Evolutionary conservation across 2,797 vertebrate species (phyloP), one percentile per base, ranked within the genome.

Genomic region (Brachymystax lenok): DNA sequence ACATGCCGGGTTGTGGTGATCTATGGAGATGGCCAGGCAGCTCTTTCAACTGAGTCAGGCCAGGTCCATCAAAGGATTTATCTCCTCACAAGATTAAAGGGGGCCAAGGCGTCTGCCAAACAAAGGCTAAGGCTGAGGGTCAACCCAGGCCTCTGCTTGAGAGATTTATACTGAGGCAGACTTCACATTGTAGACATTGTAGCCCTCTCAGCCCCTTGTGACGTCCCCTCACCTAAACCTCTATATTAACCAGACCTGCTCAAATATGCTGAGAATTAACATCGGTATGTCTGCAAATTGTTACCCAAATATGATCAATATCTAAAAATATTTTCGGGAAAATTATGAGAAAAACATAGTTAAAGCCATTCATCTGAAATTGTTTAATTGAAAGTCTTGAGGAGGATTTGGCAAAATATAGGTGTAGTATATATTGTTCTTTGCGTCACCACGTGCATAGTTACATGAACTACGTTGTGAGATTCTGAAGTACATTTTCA

Each of bases 21-120:
- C 87, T 94, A 95, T 94, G 88, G 87, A 86, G 84, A 88, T 84
- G 90, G 90, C 80, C 70, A 76, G 85, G 83, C 90, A 85, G 88
- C 88, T 93, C 92, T 94, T 91, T 93, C 89, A 93, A 90, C 90
- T 84, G 84, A 93, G 87, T 87, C 91, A 87, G 91, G 86, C 88
- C 89, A 88, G 92, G 91, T 90, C 92, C 92, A 92, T 94, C 93
- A 92, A 90, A 92, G 90, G 92, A 92, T 94, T 92, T 93, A 94
- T 95, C 92, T 93, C 89, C 80, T 86, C 82, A 68, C 84, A 85
- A 94, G 94, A 95, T 95, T 94, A 95, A 94, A 94, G 94, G 88
- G 89, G 88, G 86, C 79, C 82, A 77, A 91, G 90, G 89, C 86
- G 85, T 92, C 90, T 92, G 91, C 91, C 90, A 94, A 94, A 94